Conservation (phyloP, 2,888 invertebrate species). For the Leptopilina drosophilae region DNA sequence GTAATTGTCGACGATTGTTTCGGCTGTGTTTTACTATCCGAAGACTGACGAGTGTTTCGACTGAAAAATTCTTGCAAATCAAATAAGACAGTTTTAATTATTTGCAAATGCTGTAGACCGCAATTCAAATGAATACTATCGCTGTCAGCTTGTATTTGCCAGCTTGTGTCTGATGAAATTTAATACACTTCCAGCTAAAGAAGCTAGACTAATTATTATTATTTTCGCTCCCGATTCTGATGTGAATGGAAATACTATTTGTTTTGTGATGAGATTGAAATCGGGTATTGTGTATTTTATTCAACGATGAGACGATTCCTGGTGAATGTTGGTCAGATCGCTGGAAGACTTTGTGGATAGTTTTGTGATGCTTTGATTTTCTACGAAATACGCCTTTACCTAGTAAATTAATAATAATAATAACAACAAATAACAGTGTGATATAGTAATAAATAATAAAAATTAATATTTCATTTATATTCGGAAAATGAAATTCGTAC, state of each 20-base stretch:
- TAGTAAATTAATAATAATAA: slow-evolving; percentile 38
- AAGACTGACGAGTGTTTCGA: slow-evolving; percentile 46
- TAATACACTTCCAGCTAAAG: slow-evolving; percentile 77
- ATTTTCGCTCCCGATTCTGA: slow-evolving; percentile 75
- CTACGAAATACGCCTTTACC: slow-evolving; percentile 58
- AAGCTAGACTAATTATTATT: slow-evolving; percentile 76
- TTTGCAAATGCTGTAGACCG: slow-evolving; percentile 80
- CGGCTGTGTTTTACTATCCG: slow-evolving; percentile 48
- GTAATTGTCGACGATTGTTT: slow-evolving; percentile 56
- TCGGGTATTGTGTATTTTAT: slow-evolving; percentile 67
- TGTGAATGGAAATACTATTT: slow-evolving; percentile 78
- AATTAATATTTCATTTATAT: background rate
- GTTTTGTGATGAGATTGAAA: slow-evolving; percentile 70
- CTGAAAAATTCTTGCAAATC: slow-evolving; percentile 62
- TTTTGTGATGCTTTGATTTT: slow-evolving; percentile 42
- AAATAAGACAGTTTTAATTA: slow-evolving; percentile 63
- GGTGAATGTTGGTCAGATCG: slow-evolving; percentile 27
- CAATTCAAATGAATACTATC: slow-evolving; percentile 81
- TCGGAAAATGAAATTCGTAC: slow-evolving; percentile 55
- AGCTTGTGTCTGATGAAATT: slow-evolving; percentile 79
- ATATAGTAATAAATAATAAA: background rate
- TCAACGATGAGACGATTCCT: background rate
- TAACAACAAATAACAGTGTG: too few relatives aligned
- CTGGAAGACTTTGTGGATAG: slow-evolving; percentile 43
- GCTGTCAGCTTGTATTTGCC: slow-evolving; percentile 81